Evolutionary conservation across 2,113 vertebrate species (phyloP), one percentile per base, ranked within the genome.

Genomic region (Haemorhous mexicanus): DNA sequence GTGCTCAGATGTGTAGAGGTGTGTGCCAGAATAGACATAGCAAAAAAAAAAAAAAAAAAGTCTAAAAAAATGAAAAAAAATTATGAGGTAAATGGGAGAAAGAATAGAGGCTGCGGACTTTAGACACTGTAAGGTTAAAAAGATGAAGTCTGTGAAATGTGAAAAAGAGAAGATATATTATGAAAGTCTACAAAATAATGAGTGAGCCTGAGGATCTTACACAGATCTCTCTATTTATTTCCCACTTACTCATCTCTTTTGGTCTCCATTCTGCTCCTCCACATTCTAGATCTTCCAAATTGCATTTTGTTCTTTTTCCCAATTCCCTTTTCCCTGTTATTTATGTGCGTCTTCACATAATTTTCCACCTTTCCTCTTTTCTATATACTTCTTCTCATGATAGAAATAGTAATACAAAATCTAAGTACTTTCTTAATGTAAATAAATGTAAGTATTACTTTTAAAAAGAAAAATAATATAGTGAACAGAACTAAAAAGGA

Each of bases 181-280:
- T 64, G 87, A 75, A 95, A 86, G 79, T 90, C 87, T 81, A 90
- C 59, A 90, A 90, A 94, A 93, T 95, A 95, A 95, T 93, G 79
- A 91, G 87, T 88, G 75, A 93, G 43, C 39, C 79, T 80, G 28
- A 96, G 68, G n/a, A 92, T 90, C 83, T 81, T 83, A 90, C 68
- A 88, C 27, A 70, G 59, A 35, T 69, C 15, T 83, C 63, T 74
- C 49, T 88, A 83, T 91, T 84, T 95, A 84, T 95, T 95, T 93
- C 49, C 43, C 64, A 63, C n/a, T 90, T 84, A 73, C 56, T 27
- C 5, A 0, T 81, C 66, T 50, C 39, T 89, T 94, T 84, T 92
- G 37, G 55, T 80, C 50, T 94, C 61, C 41, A 23, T 81, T 93
- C 80, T 92, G 35, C 61, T 95, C 56, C 64, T 95, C 37, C 72